Evolutionary conservation across 2,888 invertebrate genomes (phyloP), one percentile per base, ranked within the genome.

Genomic region (Scaptomyza flava): DNA sequence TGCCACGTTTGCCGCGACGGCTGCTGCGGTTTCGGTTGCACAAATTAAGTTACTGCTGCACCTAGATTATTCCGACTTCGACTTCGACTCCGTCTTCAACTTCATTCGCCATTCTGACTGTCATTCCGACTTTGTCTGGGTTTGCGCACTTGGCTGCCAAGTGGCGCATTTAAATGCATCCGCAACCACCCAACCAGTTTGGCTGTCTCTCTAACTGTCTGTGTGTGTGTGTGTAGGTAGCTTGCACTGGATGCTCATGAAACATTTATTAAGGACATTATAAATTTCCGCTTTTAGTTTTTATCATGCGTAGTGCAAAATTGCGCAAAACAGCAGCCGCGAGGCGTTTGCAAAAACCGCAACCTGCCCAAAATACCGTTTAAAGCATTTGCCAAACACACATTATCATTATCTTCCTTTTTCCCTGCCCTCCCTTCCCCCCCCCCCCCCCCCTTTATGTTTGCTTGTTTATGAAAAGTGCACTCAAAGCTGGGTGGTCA

Each of bases 191-290:
- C 58, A 54, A 20, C 42, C 41, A 8, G 31, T 2, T 20, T 30
- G n/a, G 48, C 38, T 9, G 23, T 20, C 46, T 31, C 7, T 3
- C 41, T 45, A 43, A 2, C 58, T 31, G 38, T 11, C 23, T 42
- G 20, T 6, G 8, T 38, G 38, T 14, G 38, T 14, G 14, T 38
- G 38, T 14, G 2, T 14, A 14, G 6, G 54, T 59, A 11, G n/a
- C 43, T 38, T 27, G 23, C 51, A 30, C 73, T 78, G 79, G 77
- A 86, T 89, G 85, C 89, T 90, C 89, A 86, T 90, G 78, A 87
- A 91, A 90, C 90, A 90, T 91, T 90, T 90, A 90, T 91, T 90
- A 89, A 82, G 89, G 79, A 81, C 82, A 79, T 83, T 82, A 85
- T 85, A 78, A 79, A 79, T 81, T 87, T 89, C 86, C 85, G 73